Base-by-base conservation (phyloP, 2,797 vertebrate species). In the Labroides dimidiatus region DNA sequence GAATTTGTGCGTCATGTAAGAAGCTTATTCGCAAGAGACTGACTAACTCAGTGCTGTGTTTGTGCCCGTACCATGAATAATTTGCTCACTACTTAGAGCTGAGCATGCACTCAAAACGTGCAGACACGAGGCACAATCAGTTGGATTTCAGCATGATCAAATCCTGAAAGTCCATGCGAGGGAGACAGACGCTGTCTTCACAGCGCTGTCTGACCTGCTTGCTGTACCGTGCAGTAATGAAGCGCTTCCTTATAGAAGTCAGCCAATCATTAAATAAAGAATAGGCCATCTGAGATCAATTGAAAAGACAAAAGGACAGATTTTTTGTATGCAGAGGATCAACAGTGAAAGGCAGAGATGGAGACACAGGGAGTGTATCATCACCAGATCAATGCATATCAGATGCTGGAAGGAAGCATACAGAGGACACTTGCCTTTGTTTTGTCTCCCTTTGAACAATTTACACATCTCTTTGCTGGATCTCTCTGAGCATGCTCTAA, bases 171-270 rank as follows among this genome's bases (percentile, higher is more conserved):
- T 79, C 68, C 56, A 69, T 75, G 77, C 81, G 55, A 14, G 17
- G 69, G 59, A 57, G 74, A 50, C 71, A 70, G 72, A 60, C 12
- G 21, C 56, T 33, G 55, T 49, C 53, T 47, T 63, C 27, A 24
- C 59, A 45, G 57, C 59, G 2, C 69, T 72, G 67, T 50, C 73
- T 77, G 47, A 68, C 64, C 77, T 82, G 85, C 75, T 86, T 41
- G 84, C 67, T 89, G 80, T 75, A 80, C 80, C 72, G 49, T 75
- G 82, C 55, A 11, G 45, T 90, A 92, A 93, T 89, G 86, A 92
- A 91, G 90, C 81, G 77, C 83, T 90, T 92, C 88, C 89, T 87
- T 47, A 75, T 80, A 86, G 78, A 89, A 80, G 72, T 80, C 93
- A 91, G 86, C 42, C 87, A 82, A 89, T 89, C 81, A 84, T 87